Evolutionary conservation across 2,888 invertebrate species (phyloP).

Genomic region (Altica lythri): DNA sequence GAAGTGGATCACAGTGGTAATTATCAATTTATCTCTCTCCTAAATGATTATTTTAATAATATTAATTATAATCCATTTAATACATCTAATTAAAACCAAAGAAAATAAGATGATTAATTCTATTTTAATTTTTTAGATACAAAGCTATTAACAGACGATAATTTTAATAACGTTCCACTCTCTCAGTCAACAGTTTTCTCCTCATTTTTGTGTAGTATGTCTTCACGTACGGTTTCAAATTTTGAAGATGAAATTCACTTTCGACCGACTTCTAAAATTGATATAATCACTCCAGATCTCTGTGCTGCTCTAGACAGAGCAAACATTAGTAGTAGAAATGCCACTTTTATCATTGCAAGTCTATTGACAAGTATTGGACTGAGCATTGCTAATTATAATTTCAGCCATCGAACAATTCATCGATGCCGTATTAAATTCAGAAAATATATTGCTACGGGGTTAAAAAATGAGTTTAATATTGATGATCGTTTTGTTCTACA

Average conservation of each 20-base stretch:
- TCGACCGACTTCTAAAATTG: not conserved
- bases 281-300: not conserved
- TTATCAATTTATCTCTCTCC: not conserved
- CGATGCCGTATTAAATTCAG: not conserved
- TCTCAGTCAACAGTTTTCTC: not conserved
- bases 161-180: not conserved
- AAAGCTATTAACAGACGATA: not conserved
- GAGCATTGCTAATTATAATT: not conserved
- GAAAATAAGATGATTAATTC: too few relatives aligned
- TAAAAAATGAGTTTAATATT: not conserved
- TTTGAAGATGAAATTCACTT: not conserved
- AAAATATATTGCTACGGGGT: not conserved
- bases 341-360: not conserved
- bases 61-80: not conserved
- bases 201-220: not conserved
- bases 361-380: not conserved
- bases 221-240: not conserved
- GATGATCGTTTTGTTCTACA: not conserved
- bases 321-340: not conserved
- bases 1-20: not conserved
- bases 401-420: not conserved
- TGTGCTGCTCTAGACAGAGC: not conserved
- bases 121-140: not conserved
- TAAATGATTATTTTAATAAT: not conserved
- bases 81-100: not conserved